phyloP scores from a whole-genome alignment of 1,140 invertebrate genomes.

The Atta colombica region DNA sequence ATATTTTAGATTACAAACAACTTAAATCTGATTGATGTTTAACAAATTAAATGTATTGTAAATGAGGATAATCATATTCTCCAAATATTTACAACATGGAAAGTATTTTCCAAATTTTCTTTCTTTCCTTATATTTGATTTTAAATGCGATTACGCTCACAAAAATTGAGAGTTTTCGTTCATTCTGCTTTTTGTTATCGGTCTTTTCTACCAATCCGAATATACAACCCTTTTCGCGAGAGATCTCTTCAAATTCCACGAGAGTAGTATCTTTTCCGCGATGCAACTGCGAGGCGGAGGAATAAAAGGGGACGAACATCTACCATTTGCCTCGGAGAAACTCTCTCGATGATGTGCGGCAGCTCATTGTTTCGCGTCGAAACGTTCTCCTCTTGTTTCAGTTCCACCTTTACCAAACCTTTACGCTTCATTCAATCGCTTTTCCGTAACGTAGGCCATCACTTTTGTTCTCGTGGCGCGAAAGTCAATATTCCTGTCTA shows the following conservation, averaged over 20 bases:
- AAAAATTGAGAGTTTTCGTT: constrained; percentile 9
- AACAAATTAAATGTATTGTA: background rate
- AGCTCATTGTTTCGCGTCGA: constrained; percentile 63
- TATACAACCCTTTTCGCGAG: background rate
- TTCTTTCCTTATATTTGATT: background rate
- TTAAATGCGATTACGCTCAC: constrained; percentile 8
- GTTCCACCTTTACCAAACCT: background rate
- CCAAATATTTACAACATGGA: background rate
- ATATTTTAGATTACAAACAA: background rate
- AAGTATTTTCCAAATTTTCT: constrained; percentile 18
- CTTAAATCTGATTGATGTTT: background rate
- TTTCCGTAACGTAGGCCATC: constrained; percentile 21
- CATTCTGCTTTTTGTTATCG: constrained; percentile 10
- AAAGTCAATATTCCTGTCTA: background rate
- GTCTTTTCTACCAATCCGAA: constrained; percentile 2
- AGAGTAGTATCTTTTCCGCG: constrained; percentile 21
- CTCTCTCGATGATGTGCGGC: constrained; percentile 1
- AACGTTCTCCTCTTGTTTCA: constrained; percentile 38
- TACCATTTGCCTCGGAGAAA: constrained; percentile 43
- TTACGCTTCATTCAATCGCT: constrained; percentile 10
- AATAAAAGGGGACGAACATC: constrained; percentile 30
- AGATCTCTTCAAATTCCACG: constrained; percentile 34
- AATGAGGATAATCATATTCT: background rate
- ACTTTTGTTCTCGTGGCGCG: background rate
- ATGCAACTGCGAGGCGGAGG: constrained; percentile 14